Evolutionary conservation across 2,888 invertebrate genomes (phyloP).

Genomic region (Urechis unicinctus): DNA sequence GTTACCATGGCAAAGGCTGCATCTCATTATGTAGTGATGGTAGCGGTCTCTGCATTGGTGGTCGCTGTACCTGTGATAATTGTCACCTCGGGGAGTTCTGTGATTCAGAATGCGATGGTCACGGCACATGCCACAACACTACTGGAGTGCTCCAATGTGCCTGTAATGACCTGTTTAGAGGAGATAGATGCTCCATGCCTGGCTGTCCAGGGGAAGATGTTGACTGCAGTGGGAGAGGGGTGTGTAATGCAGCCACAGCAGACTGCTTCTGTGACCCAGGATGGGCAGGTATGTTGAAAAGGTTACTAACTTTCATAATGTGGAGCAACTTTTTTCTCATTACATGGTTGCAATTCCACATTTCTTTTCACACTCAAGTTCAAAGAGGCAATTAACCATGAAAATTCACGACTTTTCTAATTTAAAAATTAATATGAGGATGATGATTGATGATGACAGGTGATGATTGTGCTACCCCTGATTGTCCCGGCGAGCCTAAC

Average conservation of each 20-base stretch:
- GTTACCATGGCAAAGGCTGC: conserved; percentile 29
- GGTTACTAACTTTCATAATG: too few relatives aligned
- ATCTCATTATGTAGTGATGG: conserved; percentile 24
- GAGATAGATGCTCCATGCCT: too few relatives aligned
- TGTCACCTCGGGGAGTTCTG: conserved; percentile 29
- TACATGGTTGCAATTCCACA: not conserved
- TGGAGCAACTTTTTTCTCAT: not conserved
- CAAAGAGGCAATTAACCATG: too few relatives aligned
- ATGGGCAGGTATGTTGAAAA: conserved; percentile 31
- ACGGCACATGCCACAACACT: conserved; percentile 21
- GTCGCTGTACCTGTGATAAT: conserved; percentile 26
- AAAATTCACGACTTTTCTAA: too few relatives aligned
- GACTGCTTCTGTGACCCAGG: conserved; percentile 31
- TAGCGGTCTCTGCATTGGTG: conserved; percentile 23
- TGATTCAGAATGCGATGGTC: conserved; percentile 27
- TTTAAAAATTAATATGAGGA: too few relatives aligned
- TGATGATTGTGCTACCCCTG: conserved; percentile 23
- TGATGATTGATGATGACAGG: too few relatives aligned
- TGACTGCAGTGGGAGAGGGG: conserved; percentile 29
- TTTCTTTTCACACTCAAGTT: not conserved
- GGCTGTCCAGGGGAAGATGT: conserved; percentile 25
- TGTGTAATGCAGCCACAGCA: conserved; percentile 27
- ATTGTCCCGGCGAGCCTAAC: conserved; percentile 32
- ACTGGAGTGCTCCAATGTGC: conserved; percentile 13
- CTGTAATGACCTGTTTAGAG: too few relatives aligned